Percentiles rank a stretch among this genome's conserved stretches.
These are phyloP conservation scores for Montipora foliosa DNA, from an alignment of 64 coral and sea anemone genomes.

Conservation along the genomic window DNA sequence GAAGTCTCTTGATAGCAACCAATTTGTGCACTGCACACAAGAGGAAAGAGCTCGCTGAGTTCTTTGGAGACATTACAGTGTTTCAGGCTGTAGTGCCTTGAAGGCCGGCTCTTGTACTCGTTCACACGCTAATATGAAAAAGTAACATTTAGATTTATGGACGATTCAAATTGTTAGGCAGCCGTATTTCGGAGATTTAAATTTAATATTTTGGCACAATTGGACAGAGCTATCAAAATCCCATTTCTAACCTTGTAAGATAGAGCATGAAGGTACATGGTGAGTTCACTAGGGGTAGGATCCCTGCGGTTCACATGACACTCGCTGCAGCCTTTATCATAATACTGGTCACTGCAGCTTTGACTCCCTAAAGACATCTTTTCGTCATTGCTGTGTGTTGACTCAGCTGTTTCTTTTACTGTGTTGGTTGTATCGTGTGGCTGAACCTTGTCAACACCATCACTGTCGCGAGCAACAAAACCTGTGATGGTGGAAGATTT, in stretches of 20 bases:
- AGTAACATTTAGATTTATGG: too few relatives aligned
- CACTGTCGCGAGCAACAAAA: neutral
- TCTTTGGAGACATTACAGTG: too few relatives aligned
- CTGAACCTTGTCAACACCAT: neutral
- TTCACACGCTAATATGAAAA: too few relatives aligned
- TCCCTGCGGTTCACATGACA: slow-evolving; percentile 81
- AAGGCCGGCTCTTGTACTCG: too few relatives aligned
- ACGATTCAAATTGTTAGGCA: neutral
- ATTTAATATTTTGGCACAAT: neutral
- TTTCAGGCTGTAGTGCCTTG: too few relatives aligned
- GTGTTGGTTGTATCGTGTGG: neutral
- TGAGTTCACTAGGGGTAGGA: slow-evolving; percentile 78
- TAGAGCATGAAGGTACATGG: slow-evolving; percentile 92
- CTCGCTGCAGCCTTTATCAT: slow-evolving; percentile 82
- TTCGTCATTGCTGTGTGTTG: neutral
- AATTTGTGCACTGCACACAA: too few relatives aligned
- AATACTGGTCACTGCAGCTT: neutral
- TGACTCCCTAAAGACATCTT: neutral
- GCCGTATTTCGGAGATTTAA: neutral
- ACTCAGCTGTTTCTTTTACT: neutral
- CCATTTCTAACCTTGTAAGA: slow-evolving; percentile 80
- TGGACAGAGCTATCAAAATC: neutral
- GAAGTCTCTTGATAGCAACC: too few relatives aligned
- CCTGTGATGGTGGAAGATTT: neutral
- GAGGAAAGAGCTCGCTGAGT: too few relatives aligned